Evolutionary conservation across 2,888 invertebrate species (phyloP).

Genomic region (Trimorus sp.): DNA sequence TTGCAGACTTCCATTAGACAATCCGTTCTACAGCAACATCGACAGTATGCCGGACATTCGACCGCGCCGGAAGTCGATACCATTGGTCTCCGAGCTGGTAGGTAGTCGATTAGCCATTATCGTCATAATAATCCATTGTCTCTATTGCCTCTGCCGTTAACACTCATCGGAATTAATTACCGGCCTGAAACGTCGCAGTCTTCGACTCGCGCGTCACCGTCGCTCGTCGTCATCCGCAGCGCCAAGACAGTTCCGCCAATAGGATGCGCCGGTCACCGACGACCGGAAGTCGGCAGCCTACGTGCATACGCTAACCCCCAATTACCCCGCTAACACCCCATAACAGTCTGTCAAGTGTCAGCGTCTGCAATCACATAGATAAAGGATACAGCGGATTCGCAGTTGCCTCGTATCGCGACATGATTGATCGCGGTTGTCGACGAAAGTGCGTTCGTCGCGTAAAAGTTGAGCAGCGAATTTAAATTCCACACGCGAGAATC

Average conservation of each 20-base stretch:
- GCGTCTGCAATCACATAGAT: too few relatives aligned
- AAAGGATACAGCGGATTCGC: too few relatives aligned
- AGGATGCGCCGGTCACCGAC: conserved; percentile 39
- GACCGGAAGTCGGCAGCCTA: conserved; percentile 41
- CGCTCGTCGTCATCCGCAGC: conserved; percentile 62
- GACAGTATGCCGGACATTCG: conserved; percentile 99
- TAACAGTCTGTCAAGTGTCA: conserved; percentile 18
- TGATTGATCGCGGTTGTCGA: too few relatives aligned
- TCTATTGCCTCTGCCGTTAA: conserved; percentile 74
- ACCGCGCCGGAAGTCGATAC: conserved; percentile 97
- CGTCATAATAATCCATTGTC: conserved; percentile 73
- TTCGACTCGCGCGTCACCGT: conserved; percentile 62
- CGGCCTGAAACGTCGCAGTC: conserved; percentile 64
- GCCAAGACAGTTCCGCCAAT: conserved; percentile 49
- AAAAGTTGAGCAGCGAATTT: too few relatives aligned
- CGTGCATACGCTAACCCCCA: conserved; percentile 27
- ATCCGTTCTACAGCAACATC: conserved; percentile 99
- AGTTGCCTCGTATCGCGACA: too few relatives aligned
- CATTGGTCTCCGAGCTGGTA: conserved; percentile 99
- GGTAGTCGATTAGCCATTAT: conserved; percentile 83
- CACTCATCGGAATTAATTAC: conserved; percentile 72
- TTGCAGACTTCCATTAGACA: conserved; percentile 91
- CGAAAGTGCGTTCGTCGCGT: too few relatives aligned
- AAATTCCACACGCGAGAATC: too few relatives aligned
- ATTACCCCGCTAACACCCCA: conserved; percentile 7